Evolutionary conservation across 2,113 vertebrate species (phyloP).

Genomic region (Cyprinodon brontotheroides): DNA sequence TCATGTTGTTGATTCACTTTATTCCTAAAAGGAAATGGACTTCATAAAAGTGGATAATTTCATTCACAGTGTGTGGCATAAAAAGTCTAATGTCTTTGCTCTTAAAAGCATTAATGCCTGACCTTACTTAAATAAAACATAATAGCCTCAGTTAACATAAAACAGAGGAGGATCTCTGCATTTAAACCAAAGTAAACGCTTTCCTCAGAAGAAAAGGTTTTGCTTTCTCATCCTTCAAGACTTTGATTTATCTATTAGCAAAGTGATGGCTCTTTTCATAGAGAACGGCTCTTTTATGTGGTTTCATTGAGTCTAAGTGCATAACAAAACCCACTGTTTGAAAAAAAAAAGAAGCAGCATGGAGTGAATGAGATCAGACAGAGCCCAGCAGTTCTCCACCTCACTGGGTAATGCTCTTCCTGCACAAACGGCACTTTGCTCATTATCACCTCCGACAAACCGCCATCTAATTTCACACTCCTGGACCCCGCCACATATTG

Average conservation of each 20-base stretch:
- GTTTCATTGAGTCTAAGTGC: conserved; percentile 29
- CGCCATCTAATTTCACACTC: conserved; percentile 76
- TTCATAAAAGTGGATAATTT: neutral
- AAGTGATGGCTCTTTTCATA: conserved; percentile 7
- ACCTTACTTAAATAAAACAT: neutral
- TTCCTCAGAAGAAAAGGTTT: neutral
- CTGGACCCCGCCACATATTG: conserved; percentile 57
- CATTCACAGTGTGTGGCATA: neutral
- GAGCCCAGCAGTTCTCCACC: conserved; percentile 55
- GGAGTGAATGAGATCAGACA: conserved; percentile 68
- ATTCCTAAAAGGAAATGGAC: neutral
- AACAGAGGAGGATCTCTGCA: neutral
- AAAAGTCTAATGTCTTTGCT: neutral
- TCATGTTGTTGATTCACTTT: neutral
- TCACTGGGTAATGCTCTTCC: conserved; percentile 63
- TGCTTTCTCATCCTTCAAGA: neutral
- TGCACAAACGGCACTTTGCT: conserved; percentile 72
- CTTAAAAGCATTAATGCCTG: neutral
- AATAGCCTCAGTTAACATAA: neutral
- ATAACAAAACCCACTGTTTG: conserved; percentile 41
- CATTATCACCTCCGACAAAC: conserved; percentile 80
- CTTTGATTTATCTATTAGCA: neutral
- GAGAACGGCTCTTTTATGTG: conserved; percentile 13
- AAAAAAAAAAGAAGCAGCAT: conserved; percentile 50
- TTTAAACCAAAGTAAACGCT: neutral